These are phyloP conservation scores for Sternarchorhynchus goeldii DNA, from an alignment of 2,797 vertebrate species.

Conservation along the genomic window DNA sequence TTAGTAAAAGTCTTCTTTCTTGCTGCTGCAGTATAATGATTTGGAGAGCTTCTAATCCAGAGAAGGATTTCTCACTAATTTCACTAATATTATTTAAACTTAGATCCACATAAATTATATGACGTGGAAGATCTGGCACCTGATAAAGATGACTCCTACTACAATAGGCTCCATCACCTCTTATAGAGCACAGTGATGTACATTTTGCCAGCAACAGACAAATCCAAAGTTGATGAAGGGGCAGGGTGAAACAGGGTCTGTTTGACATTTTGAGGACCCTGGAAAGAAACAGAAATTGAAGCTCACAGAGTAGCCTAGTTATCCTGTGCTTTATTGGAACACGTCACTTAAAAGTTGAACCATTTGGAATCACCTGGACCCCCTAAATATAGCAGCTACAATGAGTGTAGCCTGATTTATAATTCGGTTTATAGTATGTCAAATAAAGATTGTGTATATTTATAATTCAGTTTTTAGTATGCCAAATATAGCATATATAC, in stretches of 20 bases:
- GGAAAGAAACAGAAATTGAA: conserved; percentile 29
- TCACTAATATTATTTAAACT: conserved; percentile 73
- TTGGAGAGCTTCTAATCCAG: conserved; percentile 66
- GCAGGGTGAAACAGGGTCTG: conserved; percentile 46
- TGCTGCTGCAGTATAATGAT: conserved; percentile 75
- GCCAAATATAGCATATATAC: too few species aligned
- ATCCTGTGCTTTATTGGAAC: too few species aligned
- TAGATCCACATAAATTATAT: conserved; percentile 72
- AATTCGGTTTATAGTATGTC: too few species aligned
- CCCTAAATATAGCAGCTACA: too few species aligned
- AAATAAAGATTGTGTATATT: too few species aligned
- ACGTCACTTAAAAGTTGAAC: too few species aligned
- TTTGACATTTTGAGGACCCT: conserved; percentile 61
- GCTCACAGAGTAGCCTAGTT: not conserved
- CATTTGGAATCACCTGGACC: too few species aligned
- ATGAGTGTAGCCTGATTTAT: too few species aligned
- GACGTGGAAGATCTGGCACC: conserved; percentile 75
- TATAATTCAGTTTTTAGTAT: too few species aligned
- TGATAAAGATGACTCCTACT: conserved; percentile 48
- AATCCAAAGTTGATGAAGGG: conserved; percentile 59
- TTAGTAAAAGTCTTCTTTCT: conserved; percentile 63
- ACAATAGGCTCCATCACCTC: conserved; percentile 61
- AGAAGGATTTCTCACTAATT: conserved; percentile 75
- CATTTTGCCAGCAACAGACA: conserved; percentile 55
- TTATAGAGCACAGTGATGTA: conserved; percentile 62